phyloP scores from a whole-genome alignment of 2,113 vertebrate genomes.

The Willisornis vidua region DNA sequence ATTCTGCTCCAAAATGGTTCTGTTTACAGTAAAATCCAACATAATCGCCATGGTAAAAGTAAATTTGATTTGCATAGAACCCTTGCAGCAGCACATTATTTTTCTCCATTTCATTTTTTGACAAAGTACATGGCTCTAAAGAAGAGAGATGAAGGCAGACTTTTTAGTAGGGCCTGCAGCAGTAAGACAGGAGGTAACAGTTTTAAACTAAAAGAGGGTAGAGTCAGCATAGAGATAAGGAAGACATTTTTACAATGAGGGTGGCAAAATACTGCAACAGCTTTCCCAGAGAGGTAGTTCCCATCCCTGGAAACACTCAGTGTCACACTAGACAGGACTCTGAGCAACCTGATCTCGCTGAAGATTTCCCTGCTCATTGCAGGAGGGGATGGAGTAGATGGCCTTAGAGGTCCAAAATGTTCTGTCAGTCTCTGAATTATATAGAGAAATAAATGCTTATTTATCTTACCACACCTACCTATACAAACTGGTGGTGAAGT shows the following conservation, averaged over 20 bases:
- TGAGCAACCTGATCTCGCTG: background rate
- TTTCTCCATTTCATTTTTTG: constrained; percentile 70
- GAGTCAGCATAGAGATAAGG: background rate
- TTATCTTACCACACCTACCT: constrained; percentile 48
- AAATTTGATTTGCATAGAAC: constrained; percentile 62
- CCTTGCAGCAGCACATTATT: constrained; percentile 74
- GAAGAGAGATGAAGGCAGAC: background rate
- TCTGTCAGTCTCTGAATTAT: background rate
- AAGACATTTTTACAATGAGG: background rate
- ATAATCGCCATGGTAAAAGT: constrained; percentile 77
- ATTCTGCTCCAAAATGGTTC: constrained; percentile 21
- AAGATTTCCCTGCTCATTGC: background rate
- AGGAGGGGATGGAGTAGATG: background rate
- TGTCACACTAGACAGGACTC: background rate
- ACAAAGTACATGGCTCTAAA: constrained; percentile 77
- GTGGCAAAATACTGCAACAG: background rate
- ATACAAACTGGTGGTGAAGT: constrained; percentile 69
- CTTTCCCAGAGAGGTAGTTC: background rate
- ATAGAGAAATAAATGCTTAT: background rate
- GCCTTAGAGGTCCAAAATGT: background rate
- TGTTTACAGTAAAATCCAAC: constrained; percentile 73
- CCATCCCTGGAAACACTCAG: background rate
- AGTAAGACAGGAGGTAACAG: fast-evolving
- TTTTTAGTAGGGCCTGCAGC: background rate
- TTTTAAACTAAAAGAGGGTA: background rate